Evolutionary conservation across 1,140 invertebrate species (phyloP), one percentile per base, ranked within the genome.

Genomic region (Dufourea novaeangliae): DNA sequence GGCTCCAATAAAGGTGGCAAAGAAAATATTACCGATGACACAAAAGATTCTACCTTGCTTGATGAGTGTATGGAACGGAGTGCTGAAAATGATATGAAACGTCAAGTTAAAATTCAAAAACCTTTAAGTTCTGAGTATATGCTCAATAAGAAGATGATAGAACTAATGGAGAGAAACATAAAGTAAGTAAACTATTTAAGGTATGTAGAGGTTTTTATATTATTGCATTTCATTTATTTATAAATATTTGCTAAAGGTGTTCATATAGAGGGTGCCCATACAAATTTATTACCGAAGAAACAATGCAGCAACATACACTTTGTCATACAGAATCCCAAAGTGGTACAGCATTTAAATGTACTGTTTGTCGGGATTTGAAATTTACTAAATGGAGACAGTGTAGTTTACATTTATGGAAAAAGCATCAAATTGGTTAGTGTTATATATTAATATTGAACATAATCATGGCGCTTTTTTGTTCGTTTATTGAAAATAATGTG

Each of bases 401-500:
- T 77, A 93, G 94, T 8, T 89, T 93, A 75, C 96, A 96, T 90
- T 87, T 96, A 70, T 96, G 95, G 95, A 94, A 94, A 81, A 89
- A 90, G 3, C 96, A 96, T 90, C 90, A 94, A 80, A 89, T 94
- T 34, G 90, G 90, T 91, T 66, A 80, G 80, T 67, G 68, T 41
- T 54, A 64, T 50, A 25, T 64, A 32, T 20, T 39, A 50, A 6
- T 50, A 7, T 62, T 25, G 69, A 46, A 17, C n/a, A n/a, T n/a
- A n/a, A n/a, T n/a, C n/a, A n/a, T n/a, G n/a, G n/a, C n/a, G n/a
- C n/a, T n/a, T n/a, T n/a, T n/a, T n/a, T n/a, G n/a, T n/a, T n/a
- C n/a, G n/a, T n/a, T n/a, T n/a, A n/a, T n/a, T n/a, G n/a, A n/a
- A n/a, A n/a, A n/a, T n/a, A n/a, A n/a, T n/a, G n/a, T n/a, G n/a